Evolutionary conservation across 1,140 invertebrate species (phyloP).

Genomic region (Hycleus phaleratus): DNA sequence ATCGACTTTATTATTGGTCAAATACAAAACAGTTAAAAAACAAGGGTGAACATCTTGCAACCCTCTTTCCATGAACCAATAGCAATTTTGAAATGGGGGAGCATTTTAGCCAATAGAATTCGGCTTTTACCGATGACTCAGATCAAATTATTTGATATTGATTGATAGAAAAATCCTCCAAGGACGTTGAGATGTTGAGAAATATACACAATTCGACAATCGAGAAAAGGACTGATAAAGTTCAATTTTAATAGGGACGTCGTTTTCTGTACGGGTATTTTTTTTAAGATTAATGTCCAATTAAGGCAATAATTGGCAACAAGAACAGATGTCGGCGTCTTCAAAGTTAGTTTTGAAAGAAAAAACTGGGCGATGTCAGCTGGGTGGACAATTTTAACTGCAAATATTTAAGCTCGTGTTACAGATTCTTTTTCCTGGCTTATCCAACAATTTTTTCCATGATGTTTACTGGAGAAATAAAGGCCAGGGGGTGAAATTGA

Average conservation of each 20-base stretch:
- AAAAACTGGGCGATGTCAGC: no score
- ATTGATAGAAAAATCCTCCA: constrained; percentile 2
- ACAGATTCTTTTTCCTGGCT: neutral
- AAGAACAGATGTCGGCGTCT: no score
- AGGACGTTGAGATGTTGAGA: neutral
- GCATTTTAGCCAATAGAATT: constrained; percentile 24
- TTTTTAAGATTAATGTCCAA: no score
- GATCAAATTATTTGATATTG: constrained; percentile 22
- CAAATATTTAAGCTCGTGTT: no score
- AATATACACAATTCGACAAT: no score
- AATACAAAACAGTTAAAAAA: constrained; percentile 32
- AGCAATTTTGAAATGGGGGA: constrained; percentile 22
- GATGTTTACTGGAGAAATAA: neutral
- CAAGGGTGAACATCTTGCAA: constrained; percentile 23
- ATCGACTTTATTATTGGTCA: constrained; percentile 19
- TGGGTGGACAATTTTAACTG: no score
- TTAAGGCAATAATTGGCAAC: no score
- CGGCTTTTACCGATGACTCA: constrained; percentile 17
- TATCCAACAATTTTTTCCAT: neutral
- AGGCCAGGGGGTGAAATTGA: neutral
- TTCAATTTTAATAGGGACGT: no score
- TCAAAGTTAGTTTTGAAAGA: no score
- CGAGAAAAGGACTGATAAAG: no score
- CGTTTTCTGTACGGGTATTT: no score
- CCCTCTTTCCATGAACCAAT: constrained; percentile 32